A percentile compares a stretch with the other conserved stretches of the same genome.
Conservation (phyloP, 2,888 invertebrate genomes). For the Adelognathus sp. region DNA sequence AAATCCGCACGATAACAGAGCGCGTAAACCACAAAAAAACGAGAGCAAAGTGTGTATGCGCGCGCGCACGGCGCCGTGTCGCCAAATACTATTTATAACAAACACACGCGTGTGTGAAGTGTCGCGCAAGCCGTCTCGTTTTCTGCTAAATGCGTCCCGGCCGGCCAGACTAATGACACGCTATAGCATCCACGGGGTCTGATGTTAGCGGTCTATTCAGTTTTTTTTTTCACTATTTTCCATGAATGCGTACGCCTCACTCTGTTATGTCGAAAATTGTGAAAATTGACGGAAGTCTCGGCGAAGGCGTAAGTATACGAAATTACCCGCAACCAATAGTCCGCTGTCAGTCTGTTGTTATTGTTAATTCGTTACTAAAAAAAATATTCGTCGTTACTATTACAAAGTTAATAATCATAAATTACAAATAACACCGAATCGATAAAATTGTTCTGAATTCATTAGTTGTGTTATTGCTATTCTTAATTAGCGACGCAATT, state of each 20-base stretch:
- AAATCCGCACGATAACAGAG: not conserved
- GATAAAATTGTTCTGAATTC: too few species aligned
- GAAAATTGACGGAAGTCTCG: constrained; percentile 89
- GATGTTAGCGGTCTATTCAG: not conserved
- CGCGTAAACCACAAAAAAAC: not conserved
- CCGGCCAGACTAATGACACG: constrained; percentile 31
- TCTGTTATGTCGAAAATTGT: constrained; percentile 74
- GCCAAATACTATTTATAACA: not conserved
- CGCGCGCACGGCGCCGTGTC: not conserved
- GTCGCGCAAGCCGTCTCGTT: not conserved
- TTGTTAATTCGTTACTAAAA: constrained; percentile 3
- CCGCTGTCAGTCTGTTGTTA: not conserved
- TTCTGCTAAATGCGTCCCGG: constrained; percentile 53
- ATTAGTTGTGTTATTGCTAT: too few species aligned
- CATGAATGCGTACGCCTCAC: not conserved
- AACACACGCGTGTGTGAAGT: not conserved
- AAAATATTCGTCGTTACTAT: not conserved
- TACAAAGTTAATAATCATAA: not conserved
- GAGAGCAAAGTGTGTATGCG: too few species aligned
- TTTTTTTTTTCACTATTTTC: not conserved
- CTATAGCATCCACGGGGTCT: not conserved
- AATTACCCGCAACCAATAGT: not conserved
- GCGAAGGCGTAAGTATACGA: constrained; percentile 88
- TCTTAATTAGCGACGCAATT: too few species aligned
- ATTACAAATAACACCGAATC: too few species aligned